These are phyloP conservation scores for Dendronephthya gigantea DNA, from an alignment of 64 coral and sea anemone species.

Conservation along the genomic window DNA sequence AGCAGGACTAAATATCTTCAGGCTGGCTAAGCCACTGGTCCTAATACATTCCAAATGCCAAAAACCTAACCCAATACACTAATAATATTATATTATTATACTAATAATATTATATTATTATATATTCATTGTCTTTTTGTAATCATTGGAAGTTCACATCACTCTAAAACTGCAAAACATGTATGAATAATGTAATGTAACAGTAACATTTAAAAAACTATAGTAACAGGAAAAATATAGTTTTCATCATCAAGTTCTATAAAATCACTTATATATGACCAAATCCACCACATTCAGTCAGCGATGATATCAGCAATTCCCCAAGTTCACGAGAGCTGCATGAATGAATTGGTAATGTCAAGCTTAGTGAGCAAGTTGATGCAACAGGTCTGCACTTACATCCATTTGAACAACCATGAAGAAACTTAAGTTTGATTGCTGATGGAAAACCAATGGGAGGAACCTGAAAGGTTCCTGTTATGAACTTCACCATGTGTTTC, in stretches of 20 bases:
- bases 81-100: no score
- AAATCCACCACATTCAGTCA: background rate
- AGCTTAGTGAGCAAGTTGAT: background rate
- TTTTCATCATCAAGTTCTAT: background rate
- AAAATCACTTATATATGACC: background rate
- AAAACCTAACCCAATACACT: no score
- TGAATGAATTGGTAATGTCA: background rate
- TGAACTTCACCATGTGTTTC: background rate
- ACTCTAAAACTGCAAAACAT: no score
- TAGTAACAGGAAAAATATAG: no score
- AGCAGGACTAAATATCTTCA: no score
- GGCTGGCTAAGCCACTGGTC: no score
- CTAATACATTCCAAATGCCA: no score
- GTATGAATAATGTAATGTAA: no score
- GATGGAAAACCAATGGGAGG: background rate
- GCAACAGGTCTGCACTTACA: background rate
- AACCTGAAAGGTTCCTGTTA: background rate
- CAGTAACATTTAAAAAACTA: no score
- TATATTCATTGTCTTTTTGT: no score
- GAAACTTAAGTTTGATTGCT: background rate
- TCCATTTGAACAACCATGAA: background rate
- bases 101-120: no score
- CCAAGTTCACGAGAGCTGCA: background rate
- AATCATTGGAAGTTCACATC: no score
- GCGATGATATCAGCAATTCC: background rate